Base-by-base conservation (phyloP, 2,797 vertebrate species). In the Notamacropus eugenii region DNA sequence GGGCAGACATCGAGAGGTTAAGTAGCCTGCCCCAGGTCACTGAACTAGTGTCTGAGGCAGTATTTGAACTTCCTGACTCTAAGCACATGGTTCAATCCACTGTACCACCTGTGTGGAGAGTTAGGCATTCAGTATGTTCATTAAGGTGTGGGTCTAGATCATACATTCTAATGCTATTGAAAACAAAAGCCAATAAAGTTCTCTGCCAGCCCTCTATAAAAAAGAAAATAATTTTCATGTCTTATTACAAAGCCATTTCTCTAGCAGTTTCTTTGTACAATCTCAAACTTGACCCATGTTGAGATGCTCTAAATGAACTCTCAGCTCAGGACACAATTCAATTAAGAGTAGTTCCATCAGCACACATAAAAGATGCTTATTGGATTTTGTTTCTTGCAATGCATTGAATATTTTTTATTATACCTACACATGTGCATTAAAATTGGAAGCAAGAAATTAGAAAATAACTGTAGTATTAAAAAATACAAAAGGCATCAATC, bases 321-420 rank as follows among this genome's bases (percentile, higher is more conserved):
- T 99, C 96, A 99, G 98, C 98, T 99, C 99, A 96, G 99, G 99
- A 98, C 99, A 99, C 95, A 99, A 97, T 98, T 99, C 99, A 98
- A 99, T 99, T 55, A 99, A 99, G 97, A 99, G 98, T 99, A 99
- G 99, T 99, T 99, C 99, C 99, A 99, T 98, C 98, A 99, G 97
- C 98, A 99, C 99, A 59, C 99, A 99, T 97, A 99, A 99, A n/a
- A 99, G 99, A 97, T 99, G 99, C 98, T 99, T 99, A 99, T 99
- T 99, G 98, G 99, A 99, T 97, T 98, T 99, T 94, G 99, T 98
- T 98, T 99, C 99, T 99, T 99, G 99, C 97, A 99, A 98, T 0
- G 99, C 99, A 29, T 99, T 99, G 98, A 99, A 99, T 98, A 99
- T 99, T 98, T 99, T 99, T 99, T 97, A 99, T 99, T 97, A 99